Base-by-base conservation (phyloP, 2,797 vertebrate genomes). In the Dryobates pubescens region DNA sequence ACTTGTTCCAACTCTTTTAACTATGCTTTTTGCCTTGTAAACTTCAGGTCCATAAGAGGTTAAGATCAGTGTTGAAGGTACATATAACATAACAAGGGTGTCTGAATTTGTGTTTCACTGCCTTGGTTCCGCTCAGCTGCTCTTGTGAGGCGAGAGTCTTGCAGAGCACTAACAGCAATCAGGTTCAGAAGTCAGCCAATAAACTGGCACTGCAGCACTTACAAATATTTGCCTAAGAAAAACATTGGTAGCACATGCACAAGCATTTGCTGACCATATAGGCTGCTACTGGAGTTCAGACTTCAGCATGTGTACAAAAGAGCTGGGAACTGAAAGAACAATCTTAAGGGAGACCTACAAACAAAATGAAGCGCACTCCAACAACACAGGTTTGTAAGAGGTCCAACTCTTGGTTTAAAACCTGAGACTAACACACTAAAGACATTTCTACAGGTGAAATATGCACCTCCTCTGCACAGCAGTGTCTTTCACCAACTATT, bases 1-100 rank as follows among this genome's bases (percentile, higher is more conserved):
- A 86, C 84, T 76, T 70, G 49, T 78, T 92, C 57, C 43, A 71
- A 51, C 29, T 64, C 32, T 69, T 88, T 90, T 74, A 96, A 82
- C 74, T 86, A 27, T 77, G 77, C 29, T 43, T 17, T 91, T 84
- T 74, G 77, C 85, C 91, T 90, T 54, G 62, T 91, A 91, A 94
- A 93, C 70, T 57, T 71, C 73, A 71, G 54, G 65, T 82, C 85
- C 34, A 4, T 5, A 27, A 34, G 47, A 88, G 80, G 77, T 59
- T 74, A 94, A 74, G 89, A 71, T 47, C 77, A 38, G 47, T 65
- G 56, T 79, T 43, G 92, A 89, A 88, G 85, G 90, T 29, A 71
- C 38, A 8, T 12, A 13, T 14, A 82, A 88, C 43, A 34, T 65
- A 94, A 74, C 0, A 0, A 79, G 82, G 1, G 0, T 29, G 34